A percentile compares a stretch with the other conserved stretches of the same genome.
These are phyloP conservation scores for Aelia acuminata DNA, from an alignment of 2,888 invertebrate genomes.

Conservation along the genomic window DNA sequence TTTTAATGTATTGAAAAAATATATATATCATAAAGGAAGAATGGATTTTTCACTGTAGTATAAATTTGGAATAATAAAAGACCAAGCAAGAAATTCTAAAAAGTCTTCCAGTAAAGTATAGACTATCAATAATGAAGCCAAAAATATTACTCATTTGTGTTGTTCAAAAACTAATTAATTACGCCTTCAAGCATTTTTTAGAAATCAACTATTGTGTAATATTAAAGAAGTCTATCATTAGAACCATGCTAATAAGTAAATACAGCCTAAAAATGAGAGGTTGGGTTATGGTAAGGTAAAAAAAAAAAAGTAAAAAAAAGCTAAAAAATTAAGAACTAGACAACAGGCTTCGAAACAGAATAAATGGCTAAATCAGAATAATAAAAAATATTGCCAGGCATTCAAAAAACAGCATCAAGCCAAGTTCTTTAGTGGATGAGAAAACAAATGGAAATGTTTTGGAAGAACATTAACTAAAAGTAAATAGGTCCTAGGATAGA, in stretches of 20 bases:
- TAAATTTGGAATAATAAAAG: too few relatives aligned
- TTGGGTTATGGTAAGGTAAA: not conserved
- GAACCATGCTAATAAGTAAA: not conserved
- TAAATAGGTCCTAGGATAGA: not conserved
- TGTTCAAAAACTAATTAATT: not conserved
- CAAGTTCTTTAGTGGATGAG: too few relatives aligned
- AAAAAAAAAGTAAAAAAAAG: not conserved
- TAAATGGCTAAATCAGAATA: not conserved
- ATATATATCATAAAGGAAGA: too few relatives aligned
- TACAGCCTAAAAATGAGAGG: not conserved
- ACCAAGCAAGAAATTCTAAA: too few relatives aligned
- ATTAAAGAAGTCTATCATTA: not conserved
- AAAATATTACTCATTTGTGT: not conserved
- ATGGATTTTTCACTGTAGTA: too few relatives aligned
- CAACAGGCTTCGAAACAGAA: not conserved
- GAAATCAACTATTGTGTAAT: not conserved
- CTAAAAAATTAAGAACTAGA: too few relatives aligned
- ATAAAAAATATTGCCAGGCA: not conserved
- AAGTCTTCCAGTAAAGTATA: too few relatives aligned
- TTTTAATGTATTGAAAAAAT: too few relatives aligned
- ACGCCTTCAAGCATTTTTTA: not conserved
- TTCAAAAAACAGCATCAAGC: not conserved
- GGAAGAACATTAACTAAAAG: not conserved
- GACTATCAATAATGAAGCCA: not conserved
- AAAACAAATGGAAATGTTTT: not conserved